Base-by-base conservation (phyloP, 2,888 invertebrate genomes). In the Drosophila bunnanda region DNA sequence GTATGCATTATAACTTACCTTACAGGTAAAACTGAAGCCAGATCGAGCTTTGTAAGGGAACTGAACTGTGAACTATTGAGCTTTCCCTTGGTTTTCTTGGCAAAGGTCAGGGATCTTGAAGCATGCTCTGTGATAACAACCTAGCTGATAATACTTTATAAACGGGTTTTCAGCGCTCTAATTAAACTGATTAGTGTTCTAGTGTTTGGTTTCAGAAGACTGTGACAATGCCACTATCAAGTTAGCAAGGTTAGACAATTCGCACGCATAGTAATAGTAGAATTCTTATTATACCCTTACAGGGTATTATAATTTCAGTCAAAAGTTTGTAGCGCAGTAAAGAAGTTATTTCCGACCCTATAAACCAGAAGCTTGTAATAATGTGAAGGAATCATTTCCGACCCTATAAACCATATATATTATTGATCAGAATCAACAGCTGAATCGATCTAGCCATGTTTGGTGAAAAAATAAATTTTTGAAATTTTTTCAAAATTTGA, bases 81-180 rank as follows among this genome's bases (percentile, higher is more conserved):
- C 36, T 39, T 28, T 56, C 44, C 34, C 30, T 50, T 25, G n/a
- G 41, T 4, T 50, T 58, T 39, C 36, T 77, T 77, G 64, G 1
- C 59, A 41, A 22, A 66, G 77, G 68, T 80, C 66, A 71, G 59
- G 71, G 56, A 50, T 20, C 55, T 43, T 10, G 7, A 12, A 39
- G 3, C 38, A 6, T 9, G n/a, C 9, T 36, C 34, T 34, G 34
- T 32, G 55, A 50, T 62, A 71, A 60, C 10, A 30, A 7, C 22
- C 7, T 4, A 7, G 59, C 20, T 56, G 52, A 71, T 62, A 57
- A 30, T 10, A 2, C 17, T 2, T 12, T 13, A 34, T 5, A 57
- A 71, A 71, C 72, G 13, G 39, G 72, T 62, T 72, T 72, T 52
- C 41, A 32, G 13, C 10, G 20, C 15, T 54, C n/a, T 48, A 44